Evolutionary conservation across 2,888 invertebrate species (phyloP).

Genomic region (Agrotis ipsilon): DNA sequence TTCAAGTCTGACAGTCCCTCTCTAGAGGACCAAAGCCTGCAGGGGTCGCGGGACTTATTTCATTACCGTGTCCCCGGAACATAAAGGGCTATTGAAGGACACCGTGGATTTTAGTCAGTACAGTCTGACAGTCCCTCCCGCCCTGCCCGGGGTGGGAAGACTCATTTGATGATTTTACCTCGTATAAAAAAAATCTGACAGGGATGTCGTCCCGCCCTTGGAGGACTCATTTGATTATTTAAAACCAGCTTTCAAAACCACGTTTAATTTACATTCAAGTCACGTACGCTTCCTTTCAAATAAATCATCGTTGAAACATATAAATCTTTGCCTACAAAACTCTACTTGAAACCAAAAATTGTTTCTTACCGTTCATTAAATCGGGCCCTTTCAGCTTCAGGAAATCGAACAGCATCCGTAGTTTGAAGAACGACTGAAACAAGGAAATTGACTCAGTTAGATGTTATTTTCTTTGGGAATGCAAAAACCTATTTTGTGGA

Average conservation of each 20-base stretch:
- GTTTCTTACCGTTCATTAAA: conserved; percentile 65
- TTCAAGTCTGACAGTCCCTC: no score
- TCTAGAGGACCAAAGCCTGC: no score
- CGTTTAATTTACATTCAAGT: neutral
- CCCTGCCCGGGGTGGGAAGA: no score
- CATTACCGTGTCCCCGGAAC: no score
- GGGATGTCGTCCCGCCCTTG: no score
- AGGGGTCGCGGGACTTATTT: no score
- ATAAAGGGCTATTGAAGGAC: no score
- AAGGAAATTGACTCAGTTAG: conserved; percentile 65
- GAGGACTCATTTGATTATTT: no score
- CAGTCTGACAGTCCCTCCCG: no score
- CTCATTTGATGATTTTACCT: no score
- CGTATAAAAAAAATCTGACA: no score
- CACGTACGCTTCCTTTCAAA: conserved; percentile 26
- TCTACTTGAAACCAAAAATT: conserved; percentile 52
- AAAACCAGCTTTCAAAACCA: neutral
- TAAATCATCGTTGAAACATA: conserved; percentile 30
- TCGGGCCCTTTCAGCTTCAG: conserved; percentile 52
- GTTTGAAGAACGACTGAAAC: conserved; percentile 63
- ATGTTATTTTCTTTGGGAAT: conserved; percentile 35
- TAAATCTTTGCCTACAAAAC: conserved; percentile 30
- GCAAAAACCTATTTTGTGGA: conserved; percentile 29
- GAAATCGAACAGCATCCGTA: conserved; percentile 62
- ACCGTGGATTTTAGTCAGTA: no score